Conservation (phyloP, 2,888 invertebrate species). For the Agriopis leucophaearia region DNA sequence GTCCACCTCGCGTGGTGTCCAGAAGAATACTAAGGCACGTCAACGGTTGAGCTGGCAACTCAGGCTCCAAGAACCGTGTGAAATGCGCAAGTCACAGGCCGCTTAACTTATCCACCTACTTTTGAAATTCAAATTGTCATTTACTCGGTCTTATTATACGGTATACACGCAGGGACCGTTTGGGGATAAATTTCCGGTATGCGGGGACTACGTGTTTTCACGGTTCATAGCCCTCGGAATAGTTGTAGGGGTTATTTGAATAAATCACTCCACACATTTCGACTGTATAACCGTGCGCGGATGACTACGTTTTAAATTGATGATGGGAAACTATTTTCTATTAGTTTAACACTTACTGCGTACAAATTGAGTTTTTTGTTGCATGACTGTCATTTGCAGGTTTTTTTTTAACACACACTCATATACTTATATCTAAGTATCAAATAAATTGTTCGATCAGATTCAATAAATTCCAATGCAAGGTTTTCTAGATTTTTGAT, state of each 20-base stretch:
- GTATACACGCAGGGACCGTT: conserved; percentile 58
- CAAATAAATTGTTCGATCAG: too few species aligned
- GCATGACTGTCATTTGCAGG: too few species aligned
- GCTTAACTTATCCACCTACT: conserved; percentile 78
- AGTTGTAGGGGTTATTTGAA: conserved; percentile 47
- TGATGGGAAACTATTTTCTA: conserved; percentile 10
- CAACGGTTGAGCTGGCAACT: conserved; percentile 64
- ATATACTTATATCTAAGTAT: too few species aligned
- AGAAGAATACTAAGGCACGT: conserved; percentile 72
- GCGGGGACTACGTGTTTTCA: conserved; percentile 57
- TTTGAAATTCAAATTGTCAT: conserved; percentile 78
- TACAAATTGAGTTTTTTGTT: not conserved
- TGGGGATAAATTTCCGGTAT: conserved; percentile 60
- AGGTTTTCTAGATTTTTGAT: too few species aligned
- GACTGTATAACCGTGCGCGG: conserved; percentile 35
- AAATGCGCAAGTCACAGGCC: conserved; percentile 84
- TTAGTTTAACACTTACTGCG: not conserved
- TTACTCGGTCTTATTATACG: conserved; percentile 71
- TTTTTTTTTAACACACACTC: too few species aligned
- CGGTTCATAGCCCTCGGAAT: conserved; percentile 51
- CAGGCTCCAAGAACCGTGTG: conserved; percentile 69
- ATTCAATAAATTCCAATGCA: too few species aligned
- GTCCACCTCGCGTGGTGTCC: conserved; percentile 57
- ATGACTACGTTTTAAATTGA: conserved; percentile 30
- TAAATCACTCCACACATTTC: conserved; percentile 49